Conservation (phyloP, 92 coral and sea anemone genomes). For the Porites evermanni region DNA sequence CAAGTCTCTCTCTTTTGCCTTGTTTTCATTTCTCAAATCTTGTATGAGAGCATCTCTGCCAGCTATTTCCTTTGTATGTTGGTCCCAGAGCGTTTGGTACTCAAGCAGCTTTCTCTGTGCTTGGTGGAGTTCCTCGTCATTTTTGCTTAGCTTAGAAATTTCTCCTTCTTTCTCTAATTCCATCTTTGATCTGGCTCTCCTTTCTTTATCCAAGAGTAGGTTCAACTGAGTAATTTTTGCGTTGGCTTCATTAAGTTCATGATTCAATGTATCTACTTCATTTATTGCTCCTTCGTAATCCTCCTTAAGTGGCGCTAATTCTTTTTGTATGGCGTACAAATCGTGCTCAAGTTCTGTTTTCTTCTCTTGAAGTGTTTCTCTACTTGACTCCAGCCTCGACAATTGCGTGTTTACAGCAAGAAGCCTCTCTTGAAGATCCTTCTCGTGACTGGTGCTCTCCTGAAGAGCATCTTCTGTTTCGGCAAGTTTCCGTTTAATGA, state of each 20-base stretch:
- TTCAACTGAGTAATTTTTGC: constrained; percentile 68
- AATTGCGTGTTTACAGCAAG: constrained; percentile 70
- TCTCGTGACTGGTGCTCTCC: constrained; percentile 73
- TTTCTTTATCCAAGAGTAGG: constrained; percentile 67
- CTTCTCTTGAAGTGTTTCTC: constrained; percentile 81
- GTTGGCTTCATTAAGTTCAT: constrained; percentile 71
- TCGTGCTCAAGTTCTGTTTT: constrained; percentile 85
- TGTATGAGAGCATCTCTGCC: constrained; percentile 86
- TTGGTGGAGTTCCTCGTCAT: constrained; percentile 79
- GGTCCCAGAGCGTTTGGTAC: constrained; percentile 91
- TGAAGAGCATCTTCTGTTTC: constrained; percentile 77
- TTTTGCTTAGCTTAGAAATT: constrained; percentile 50
- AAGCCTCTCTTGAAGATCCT: constrained; percentile 77
- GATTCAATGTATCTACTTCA: constrained; percentile 68
- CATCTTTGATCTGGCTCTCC: constrained; percentile 67
- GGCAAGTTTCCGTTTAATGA: constrained; percentile 64
- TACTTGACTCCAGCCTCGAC: constrained; percentile 82
- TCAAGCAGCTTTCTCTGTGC: constrained; percentile 83
- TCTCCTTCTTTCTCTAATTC: constrained; percentile 74
- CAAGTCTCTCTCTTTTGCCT: constrained; percentile 81
- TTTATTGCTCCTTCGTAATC: constrained; percentile 74
- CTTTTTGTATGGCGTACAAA: constrained; percentile 77
- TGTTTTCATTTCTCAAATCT: constrained; percentile 86
- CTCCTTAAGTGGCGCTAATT: constrained; percentile 74
- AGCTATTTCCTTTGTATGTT: constrained; percentile 80